Conservation (phyloP, 1,140 invertebrate species). For the Polyergus mexicanus region DNA sequence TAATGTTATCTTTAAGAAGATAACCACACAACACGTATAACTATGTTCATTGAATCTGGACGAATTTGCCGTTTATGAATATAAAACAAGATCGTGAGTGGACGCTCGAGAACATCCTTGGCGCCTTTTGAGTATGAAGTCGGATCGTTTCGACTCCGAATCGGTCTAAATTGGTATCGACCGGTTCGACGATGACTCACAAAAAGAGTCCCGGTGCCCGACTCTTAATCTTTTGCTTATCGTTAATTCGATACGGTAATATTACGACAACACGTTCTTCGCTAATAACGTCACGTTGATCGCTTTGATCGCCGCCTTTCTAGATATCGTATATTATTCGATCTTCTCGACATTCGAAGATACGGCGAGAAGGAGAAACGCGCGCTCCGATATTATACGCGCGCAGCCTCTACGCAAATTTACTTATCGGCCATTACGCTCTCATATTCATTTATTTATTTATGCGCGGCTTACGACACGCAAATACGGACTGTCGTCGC, state of each 20-base stretch:
- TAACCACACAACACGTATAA: not conserved
- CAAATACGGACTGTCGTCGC: slow-evolving; percentile 29
- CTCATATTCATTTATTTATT: slow-evolving; percentile 63
- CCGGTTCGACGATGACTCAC: slow-evolving; percentile 72
- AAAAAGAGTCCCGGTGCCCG: slow-evolving; percentile 54
- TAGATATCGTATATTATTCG: slow-evolving; percentile 1
- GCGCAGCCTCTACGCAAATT: slow-evolving; percentile 32
- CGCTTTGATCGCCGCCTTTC: slow-evolving; percentile 44
- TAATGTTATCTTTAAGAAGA: not conserved
- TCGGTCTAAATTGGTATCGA: slow-evolving; percentile 74
- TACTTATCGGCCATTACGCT: slow-evolving; percentile 41
- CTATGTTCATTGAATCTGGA: not conserved
- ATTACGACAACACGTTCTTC: slow-evolving; percentile 69
- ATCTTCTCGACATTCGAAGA: slow-evolving; percentile 19
- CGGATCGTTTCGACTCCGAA: slow-evolving; percentile 62
- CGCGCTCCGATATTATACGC: slow-evolving; percentile 16
- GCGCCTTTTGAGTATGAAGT: slow-evolving; percentile 32
- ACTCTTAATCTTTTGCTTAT: slow-evolving; percentile 66
- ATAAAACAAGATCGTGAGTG: slow-evolving; percentile 24
- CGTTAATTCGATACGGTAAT: slow-evolving; percentile 72
- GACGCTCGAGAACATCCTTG: not conserved
- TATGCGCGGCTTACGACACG: slow-evolving; percentile 41
- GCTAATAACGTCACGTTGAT: slow-evolving; percentile 69
- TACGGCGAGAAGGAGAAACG: not conserved
- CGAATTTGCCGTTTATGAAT: slow-evolving; percentile 26